Evolutionary conservation across 2,888 invertebrate genomes (phyloP).

Genomic region (Petrolisthes manimaculis): DNA sequence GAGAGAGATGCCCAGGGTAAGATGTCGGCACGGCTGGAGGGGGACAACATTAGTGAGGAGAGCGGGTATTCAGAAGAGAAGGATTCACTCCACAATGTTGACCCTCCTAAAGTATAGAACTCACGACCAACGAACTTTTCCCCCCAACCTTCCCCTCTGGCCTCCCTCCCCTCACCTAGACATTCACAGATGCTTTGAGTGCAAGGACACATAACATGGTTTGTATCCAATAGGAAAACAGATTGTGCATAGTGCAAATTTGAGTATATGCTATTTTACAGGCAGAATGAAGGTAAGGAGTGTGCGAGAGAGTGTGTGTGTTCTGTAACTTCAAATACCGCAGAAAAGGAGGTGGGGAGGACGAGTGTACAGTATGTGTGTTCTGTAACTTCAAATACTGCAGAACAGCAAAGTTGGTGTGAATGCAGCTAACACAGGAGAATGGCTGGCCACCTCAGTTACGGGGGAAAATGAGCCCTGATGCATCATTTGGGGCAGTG

Average conservation of each 20-base stretch:
- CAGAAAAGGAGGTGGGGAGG: not conserved
- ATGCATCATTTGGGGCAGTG: too few species aligned
- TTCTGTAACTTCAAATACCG: not conserved
- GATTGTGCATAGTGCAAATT: not conserved
- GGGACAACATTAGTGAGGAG: conserved; percentile 86
- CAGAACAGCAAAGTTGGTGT: not conserved
- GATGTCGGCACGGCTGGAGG: conserved; percentile 73
- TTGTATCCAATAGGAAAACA: not conserved
- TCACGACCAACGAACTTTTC: not conserved
- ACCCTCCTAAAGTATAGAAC: conserved; percentile 33
- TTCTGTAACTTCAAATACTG: not conserved
- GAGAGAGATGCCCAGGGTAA: conserved; percentile 28
- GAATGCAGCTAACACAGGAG: too few species aligned
- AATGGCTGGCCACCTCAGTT: too few species aligned
- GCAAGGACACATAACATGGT: not conserved
- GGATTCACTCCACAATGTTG: conserved; percentile 54
- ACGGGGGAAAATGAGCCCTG: too few species aligned
- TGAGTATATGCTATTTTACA: not conserved
- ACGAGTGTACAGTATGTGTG: too few species aligned
- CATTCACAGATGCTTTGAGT: not conserved
- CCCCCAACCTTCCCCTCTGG: not conserved
- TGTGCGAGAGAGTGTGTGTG: not conserved
- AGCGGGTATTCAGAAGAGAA: conserved; percentile 86
- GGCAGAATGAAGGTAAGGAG: not conserved
- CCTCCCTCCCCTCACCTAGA: not conserved